These are phyloP conservation scores for Clarias batrachus DNA, from an alignment of 2,113 vertebrate species.

Conservation along the genomic window DNA sequence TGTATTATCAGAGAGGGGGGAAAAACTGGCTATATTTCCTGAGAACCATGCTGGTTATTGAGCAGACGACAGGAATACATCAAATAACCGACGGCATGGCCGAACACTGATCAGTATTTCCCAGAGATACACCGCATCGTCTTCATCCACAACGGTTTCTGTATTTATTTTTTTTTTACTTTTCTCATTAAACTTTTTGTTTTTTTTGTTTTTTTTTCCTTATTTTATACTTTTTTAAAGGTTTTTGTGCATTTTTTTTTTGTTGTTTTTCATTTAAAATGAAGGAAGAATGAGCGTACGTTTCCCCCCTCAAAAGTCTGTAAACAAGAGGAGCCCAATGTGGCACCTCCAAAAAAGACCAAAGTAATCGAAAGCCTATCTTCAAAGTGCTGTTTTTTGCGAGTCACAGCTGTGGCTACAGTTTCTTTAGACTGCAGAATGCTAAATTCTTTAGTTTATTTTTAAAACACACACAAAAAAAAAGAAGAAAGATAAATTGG, in stretches of 20 bases:
- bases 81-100: constrained; percentile 87
- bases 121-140: constrained; percentile 98
- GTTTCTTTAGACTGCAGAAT: constrained; percentile 90
- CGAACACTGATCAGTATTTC: constrained; percentile 97
- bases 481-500: constrained; percentile 71
- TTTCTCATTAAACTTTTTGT: constrained; percentile 61
- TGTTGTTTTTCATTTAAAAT: constrained; percentile 83
- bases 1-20: constrained; percentile 57
- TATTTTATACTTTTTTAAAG: constrained; percentile 59
- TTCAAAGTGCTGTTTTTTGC: constrained; percentile 97
- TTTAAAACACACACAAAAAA: constrained; percentile 75
- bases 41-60: constrained; percentile 99
- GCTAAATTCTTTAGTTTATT: constrained; percentile 96
- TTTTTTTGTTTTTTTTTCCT: constrained; percentile 61
- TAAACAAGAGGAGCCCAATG: constrained; percentile 94
- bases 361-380: constrained; percentile 90
- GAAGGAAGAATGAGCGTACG: constrained; percentile 97
- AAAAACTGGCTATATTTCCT: constrained; percentile 94
- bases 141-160: constrained; percentile 80
- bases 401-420: constrained; percentile 99
- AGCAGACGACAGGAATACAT: constrained; percentile 91
- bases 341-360: constrained; percentile 78
- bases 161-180: constrained; percentile 60
- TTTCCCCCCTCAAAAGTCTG: constrained; percentile 86
- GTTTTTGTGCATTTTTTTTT: constrained; percentile 52